Evolutionary conservation across 64 coral and sea anemone genomes (phyloP).

Genomic region (Actinia equina): DNA sequence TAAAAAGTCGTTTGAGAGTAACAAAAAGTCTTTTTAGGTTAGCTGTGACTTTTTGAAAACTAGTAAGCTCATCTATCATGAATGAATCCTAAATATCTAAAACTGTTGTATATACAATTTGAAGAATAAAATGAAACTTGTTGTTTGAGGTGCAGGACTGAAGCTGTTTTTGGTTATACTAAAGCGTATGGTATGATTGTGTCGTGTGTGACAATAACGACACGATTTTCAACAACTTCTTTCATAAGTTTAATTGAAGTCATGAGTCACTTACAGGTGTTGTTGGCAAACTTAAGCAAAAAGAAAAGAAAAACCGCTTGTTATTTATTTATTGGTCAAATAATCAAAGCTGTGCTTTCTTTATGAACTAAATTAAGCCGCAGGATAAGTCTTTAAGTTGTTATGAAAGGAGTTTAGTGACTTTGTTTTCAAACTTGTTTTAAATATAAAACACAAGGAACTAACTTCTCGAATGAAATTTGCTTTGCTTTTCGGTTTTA

Average conservation of each 20-base stretch:
- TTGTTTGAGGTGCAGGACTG: not conserved
- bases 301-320: not conserved
- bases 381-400: not conserved
- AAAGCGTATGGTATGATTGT: not conserved
- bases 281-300: not conserved
- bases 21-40: too few relatives aligned
- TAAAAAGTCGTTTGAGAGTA: too few relatives aligned
- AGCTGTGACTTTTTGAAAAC: too few relatives aligned
- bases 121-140: too few relatives aligned
- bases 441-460: not conserved
- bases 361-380: not conserved
- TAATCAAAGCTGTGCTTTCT: not conserved
- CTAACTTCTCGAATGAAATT: too few relatives aligned
- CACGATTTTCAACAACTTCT: not conserved
- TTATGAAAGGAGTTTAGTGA: not conserved
- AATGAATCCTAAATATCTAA: too few relatives aligned
- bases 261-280: not conserved
- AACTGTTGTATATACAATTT: too few relatives aligned
- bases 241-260: constrained; percentile 2
- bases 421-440: not conserved
- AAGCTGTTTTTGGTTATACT: not conserved
- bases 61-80: too few relatives aligned
- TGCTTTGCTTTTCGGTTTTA: too few relatives aligned
- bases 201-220: not conserved
- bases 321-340: not conserved